Evolutionary conservation across 2,888 invertebrate species (phyloP).

Genomic region (Andrena fulva): DNA sequence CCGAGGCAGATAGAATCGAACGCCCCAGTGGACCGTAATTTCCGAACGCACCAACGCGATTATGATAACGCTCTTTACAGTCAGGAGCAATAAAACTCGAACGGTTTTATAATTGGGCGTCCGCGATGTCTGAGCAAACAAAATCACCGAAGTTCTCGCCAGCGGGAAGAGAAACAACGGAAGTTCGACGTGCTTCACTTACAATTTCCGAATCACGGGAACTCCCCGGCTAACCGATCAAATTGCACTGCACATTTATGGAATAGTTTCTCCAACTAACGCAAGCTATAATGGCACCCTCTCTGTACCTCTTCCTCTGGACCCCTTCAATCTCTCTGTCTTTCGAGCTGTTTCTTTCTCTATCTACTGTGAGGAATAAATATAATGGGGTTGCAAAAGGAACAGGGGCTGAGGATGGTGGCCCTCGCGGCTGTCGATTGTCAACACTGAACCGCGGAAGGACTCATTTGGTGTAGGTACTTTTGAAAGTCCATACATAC

Average conservation of each 20-base stretch:
- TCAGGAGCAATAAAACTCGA: slow-evolving; percentile 47
- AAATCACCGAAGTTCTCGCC: slow-evolving; percentile 2
- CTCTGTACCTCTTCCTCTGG: too few species aligned
- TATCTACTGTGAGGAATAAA: too few species aligned
- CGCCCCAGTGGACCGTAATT: slow-evolving; percentile 53
- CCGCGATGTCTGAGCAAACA: slow-evolving; percentile 28
- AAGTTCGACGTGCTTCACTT: background rate
- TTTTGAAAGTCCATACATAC: too few species aligned
- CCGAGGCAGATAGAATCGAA: slow-evolving; percentile 64
- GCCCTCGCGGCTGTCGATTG: too few species aligned
- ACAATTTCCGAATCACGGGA: background rate
- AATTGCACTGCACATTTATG: background rate
- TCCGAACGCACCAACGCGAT: slow-evolving; percentile 55
- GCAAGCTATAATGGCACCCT: too few species aligned
- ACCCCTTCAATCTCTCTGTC: too few species aligned
- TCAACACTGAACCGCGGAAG: too few species aligned
- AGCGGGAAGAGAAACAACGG: background rate
- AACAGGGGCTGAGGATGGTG: too few species aligned
- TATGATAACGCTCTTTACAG: slow-evolving; percentile 60
- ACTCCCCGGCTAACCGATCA: background rate
- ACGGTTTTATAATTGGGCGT: slow-evolving; percentile 39
- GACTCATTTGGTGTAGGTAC: too few species aligned
- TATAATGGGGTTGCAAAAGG: too few species aligned
- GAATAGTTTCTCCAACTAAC: background rate
- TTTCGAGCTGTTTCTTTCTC: too few species aligned